Percentiles rank a stretch among this genome's conserved stretches.
Conservation (phyloP, 2,888 invertebrate genomes). For the Busseola fusca region DNA sequence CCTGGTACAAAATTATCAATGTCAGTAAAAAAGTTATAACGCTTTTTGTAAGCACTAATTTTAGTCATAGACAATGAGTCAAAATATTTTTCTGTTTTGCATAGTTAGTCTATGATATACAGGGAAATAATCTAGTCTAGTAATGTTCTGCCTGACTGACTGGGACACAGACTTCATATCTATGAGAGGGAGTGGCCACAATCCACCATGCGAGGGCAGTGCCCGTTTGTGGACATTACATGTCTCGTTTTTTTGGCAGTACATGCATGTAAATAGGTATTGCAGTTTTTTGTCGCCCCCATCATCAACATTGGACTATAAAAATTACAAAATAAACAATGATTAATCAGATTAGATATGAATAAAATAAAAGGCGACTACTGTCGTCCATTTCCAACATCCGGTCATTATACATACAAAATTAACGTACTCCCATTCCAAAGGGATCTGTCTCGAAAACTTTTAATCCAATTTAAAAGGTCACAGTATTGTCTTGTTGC, state of each 20-base stretch:
- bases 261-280: neutral
- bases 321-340: neutral
- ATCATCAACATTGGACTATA: too few species aligned
- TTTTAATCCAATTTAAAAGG: slow-evolving; percentile 67
- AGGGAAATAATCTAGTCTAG: too few species aligned
- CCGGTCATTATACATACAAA: slow-evolving; percentile 35
- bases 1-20: neutral
- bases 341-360: neutral
- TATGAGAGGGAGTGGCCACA: too few species aligned
- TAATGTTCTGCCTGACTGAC: too few species aligned
- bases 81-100: neutral
- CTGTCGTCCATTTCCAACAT: slow-evolving; percentile 16
- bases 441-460: slow-evolving; percentile 48
- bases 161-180: too few species aligned
- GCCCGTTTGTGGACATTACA: too few species aligned
- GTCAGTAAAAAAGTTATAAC: neutral
- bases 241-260: too few species aligned
- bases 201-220: too few species aligned
- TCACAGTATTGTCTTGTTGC: slow-evolving; percentile 62
- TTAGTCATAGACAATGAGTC: neutral
- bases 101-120: too few species aligned
- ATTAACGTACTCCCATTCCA: slow-evolving; percentile 35
- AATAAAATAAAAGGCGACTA: neutral
- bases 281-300: neutral
- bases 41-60: slow-evolving; percentile 4